phyloP scores from a whole-genome alignment of 2,888 invertebrate species.

The Sesia apiformis region DNA sequence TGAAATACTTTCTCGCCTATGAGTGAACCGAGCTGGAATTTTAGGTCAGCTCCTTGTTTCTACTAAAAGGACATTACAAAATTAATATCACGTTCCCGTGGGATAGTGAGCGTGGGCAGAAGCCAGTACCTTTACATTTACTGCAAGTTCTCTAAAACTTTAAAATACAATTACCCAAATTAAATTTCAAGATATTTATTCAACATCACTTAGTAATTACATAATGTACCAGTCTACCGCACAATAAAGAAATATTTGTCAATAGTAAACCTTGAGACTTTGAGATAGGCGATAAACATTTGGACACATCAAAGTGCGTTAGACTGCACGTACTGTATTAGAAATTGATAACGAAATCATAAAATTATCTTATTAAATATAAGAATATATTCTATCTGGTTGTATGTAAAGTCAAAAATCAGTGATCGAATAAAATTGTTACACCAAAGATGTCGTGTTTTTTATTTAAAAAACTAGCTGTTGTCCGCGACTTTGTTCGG shows the following conservation, averaged over 20 bases:
- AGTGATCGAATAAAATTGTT: conserved; percentile 75
- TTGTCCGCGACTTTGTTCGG: too few species aligned
- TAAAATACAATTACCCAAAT: too few species aligned
- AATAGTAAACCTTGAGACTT: not conserved
- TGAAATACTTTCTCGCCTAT: too few species aligned
- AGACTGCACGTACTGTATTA: not conserved
- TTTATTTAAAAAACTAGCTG: conserved; percentile 12
- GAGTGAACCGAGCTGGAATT: too few species aligned
- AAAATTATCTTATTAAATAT: conserved; percentile 27
- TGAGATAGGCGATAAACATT: not conserved
- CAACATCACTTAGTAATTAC: not conserved
- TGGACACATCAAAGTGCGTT: not conserved
- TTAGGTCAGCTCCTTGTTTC: too few species aligned
- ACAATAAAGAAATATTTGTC: too few species aligned
- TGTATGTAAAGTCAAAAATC: conserved; percentile 52
- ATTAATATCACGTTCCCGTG: too few species aligned
- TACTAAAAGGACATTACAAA: too few species aligned
- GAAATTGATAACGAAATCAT: not conserved
- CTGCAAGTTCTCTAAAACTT: too few species aligned
- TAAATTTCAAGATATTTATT: not conserved
- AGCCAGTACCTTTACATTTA: too few species aligned
- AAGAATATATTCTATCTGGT: conserved; percentile 55
- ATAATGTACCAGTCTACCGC: not conserved
- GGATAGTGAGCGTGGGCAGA: too few species aligned
- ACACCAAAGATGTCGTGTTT: conserved; percentile 39